phyloP scores from a whole-genome alignment of 2,113 vertebrate genomes.

The Pseudonaja textilis region DNA sequence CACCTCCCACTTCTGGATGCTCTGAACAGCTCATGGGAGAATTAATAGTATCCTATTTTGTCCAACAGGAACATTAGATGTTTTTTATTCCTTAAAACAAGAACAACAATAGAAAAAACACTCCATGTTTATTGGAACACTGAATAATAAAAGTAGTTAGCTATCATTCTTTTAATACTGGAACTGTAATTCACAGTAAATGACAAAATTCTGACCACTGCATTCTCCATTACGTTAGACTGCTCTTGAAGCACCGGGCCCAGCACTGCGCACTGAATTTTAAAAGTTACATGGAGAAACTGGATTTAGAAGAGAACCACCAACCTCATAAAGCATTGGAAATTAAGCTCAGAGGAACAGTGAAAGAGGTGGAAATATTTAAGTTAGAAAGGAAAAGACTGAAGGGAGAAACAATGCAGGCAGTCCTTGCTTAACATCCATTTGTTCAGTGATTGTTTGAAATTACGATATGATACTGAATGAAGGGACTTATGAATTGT shows the following conservation, averaged over 20 bases:
- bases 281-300: not conserved
- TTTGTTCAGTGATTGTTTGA: not conserved
- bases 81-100: not conserved
- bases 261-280: not conserved
- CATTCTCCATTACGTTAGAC: not conserved
- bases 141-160: not conserved
- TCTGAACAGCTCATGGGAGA: too few relatives aligned
- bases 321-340: not conserved
- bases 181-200: not conserved
- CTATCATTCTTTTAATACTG: not conserved
- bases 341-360: not conserved
- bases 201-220: not conserved
- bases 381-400: not conserved
- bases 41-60: not conserved
- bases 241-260: not conserved
- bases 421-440: not conserved
- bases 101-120: not conserved
- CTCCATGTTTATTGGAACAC: not conserved
- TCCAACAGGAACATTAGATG: not conserved
- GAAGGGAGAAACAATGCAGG: not conserved
- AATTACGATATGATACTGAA: not conserved
- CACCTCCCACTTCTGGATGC: too few relatives aligned
- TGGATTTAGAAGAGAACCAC: not conserved
- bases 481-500: not conserved
- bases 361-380: not conserved